Base-by-base conservation (phyloP, 2,113 vertebrate genomes). In the Acanthisitta chloris region DNA sequence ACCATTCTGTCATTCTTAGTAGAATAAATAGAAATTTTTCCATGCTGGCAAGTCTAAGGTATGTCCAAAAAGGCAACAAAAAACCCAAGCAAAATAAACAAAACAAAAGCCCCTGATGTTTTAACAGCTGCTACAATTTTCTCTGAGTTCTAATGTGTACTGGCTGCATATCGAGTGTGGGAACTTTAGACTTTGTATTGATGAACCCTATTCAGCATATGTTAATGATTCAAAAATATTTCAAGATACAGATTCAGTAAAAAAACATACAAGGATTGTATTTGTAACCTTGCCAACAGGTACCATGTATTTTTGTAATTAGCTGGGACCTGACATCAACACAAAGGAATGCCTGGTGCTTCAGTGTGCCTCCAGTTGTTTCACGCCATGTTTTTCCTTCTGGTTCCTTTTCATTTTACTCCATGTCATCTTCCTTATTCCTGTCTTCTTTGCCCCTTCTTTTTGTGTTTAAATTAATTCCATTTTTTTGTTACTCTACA, bases 321-420 rank as follows among this genome's bases (percentile, higher is more conserved):
- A 93, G 36, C 76, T 74, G 49, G 52, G 34, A n/a, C 72, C 67
- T 94, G 88, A 93, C 85, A 57, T 90, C 74, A 95, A 15, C 84
- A 28, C 28, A 59, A 46, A 89, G 77, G 86, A 94, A 93, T 90
- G 88, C 51, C 43, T 42, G 59, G 21, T 58, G 81, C 88, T 86
- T 92, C 38, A 19, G 2, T 36, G 24, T 59, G 55, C 73, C 34
- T 74, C 64, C 43, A 46, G 59, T 86, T 91, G 34, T 12, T 91
- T 48, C 36, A 48, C 81, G 66, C 38, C 42, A 4, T 65, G 59
- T 70, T 82, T 69, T 92, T 46, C 74, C 20, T 64, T 86, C 79
- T 28, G 8, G 4, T 40, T 86, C 38, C 12, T 91, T 91, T 84
- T 61, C 1, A 15, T 76, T 81, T 87, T 42, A 24, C 48, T 86